phyloP scores from a whole-genome alignment of 1,140 invertebrate genomes.

The Caligus rogercresseyi region DNA sequence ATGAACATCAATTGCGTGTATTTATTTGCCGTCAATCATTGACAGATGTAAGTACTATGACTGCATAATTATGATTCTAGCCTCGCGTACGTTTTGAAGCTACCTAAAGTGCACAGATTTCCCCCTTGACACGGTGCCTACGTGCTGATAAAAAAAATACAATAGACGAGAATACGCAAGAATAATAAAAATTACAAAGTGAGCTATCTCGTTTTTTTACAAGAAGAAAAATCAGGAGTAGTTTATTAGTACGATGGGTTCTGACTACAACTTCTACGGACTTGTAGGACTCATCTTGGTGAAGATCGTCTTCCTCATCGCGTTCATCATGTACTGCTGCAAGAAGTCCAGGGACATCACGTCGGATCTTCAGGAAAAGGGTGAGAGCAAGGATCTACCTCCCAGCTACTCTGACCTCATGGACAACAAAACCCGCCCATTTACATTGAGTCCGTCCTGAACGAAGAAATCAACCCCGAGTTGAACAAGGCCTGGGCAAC shows the following conservation, averaged over 20 bases:
- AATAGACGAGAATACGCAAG: too few species aligned
- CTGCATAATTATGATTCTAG: too few species aligned
- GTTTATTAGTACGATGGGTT: background rate
- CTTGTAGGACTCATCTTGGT: slow-evolving; percentile 1
- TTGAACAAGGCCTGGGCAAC: slow-evolving; percentile 5
- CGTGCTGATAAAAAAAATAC: background rate
- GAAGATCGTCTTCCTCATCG: background rate
- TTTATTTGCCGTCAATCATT: too few species aligned
- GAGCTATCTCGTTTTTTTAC: too few species aligned
- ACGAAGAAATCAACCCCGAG: slow-evolving; percentile 11
- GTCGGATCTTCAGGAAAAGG: background rate
- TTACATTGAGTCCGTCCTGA: slow-evolving; percentile 8
- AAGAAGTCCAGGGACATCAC: background rate
- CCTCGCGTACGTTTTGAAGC: too few species aligned
- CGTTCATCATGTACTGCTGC: slow-evolving; percentile 7
- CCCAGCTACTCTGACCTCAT: slow-evolving; percentile 1
- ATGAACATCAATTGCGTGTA: too few species aligned
- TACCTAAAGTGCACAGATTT: too few species aligned
- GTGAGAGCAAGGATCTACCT: background rate
- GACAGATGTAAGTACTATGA: too few species aligned
- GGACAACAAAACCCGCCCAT: slow-evolving; percentile 2
- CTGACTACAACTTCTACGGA: slow-evolving; percentile 3
- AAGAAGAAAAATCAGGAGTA: background rate
- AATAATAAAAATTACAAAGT: background rate
- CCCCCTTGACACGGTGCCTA: too few species aligned